Conservation (phyloP, 2,797 vertebrate species). For the Chrysocyon brachyurus region DNA sequence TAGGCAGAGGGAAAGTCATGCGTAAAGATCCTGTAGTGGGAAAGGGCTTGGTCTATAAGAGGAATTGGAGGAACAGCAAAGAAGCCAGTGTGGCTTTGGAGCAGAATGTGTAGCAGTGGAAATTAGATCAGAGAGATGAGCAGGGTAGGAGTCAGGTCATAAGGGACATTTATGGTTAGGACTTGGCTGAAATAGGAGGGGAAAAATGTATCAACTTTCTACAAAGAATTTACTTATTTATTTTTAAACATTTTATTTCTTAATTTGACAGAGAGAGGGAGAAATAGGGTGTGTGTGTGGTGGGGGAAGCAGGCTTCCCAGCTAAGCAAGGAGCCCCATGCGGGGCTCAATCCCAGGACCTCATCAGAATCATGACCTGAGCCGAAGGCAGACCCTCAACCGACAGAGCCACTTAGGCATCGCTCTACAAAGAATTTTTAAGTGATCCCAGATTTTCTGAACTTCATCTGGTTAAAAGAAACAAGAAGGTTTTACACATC, state of each 20-base stretch:
- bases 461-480: background rate
- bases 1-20: background rate
- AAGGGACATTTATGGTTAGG: background rate
- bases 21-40: background rate
- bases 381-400: too few relatives aligned
- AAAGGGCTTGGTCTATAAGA: background rate
- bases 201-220: background rate
- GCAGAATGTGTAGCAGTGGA: background rate
- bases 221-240: background rate
- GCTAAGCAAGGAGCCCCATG: too few relatives aligned
- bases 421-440: background rate
- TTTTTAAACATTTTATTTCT: too few relatives aligned
- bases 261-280: too few relatives aligned
- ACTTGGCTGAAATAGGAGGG: background rate
- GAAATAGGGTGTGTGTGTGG: too few relatives aligned
- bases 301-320: too few relatives aligned
- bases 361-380: too few relatives aligned
- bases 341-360: too few relatives aligned
- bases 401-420: too few relatives aligned
- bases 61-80: background rate
- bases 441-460: constrained; percentile 6
- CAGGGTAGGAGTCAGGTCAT: background rate
- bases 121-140: background rate
- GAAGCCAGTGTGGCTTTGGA: background rate
- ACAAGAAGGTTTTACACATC: background rate